Conservation (phyloP, 2,113 vertebrate genomes). For the Platysteira castanea region DNA sequence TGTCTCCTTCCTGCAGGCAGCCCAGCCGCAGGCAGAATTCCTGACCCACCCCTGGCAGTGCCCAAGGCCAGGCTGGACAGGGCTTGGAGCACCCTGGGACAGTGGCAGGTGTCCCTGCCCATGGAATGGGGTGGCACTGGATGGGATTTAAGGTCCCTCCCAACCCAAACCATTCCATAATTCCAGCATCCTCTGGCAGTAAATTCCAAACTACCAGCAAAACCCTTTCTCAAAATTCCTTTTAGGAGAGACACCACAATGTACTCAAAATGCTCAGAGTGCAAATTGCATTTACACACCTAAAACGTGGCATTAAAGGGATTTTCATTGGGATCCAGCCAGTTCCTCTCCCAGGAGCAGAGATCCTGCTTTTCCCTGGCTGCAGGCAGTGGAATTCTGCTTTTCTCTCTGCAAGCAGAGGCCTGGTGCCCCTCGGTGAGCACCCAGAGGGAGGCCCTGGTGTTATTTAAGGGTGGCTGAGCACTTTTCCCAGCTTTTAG, state of each 20-base stretch:
- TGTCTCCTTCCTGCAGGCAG: not conserved
- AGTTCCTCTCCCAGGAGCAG: not conserved
- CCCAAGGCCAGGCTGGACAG: not conserved
- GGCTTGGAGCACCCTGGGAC: not conserved
- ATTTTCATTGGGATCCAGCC: not conserved
- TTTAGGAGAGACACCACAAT: not conserved
- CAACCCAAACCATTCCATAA: not conserved
- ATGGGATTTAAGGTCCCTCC: not conserved
- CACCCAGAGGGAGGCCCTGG: not conserved
- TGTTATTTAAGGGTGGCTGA: not conserved
- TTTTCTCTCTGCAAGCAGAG: not conserved
- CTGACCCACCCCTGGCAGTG: not conserved
- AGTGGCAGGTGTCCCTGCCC: not conserved
- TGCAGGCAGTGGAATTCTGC: not conserved
- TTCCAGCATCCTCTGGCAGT: not conserved
- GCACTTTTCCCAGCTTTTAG: not conserved
- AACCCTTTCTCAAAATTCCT: not conserved
- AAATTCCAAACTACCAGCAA: not conserved
- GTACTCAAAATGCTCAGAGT: not conserved
- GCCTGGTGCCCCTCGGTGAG: not conserved
- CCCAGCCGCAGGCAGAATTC: not conserved
- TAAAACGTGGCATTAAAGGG: not conserved
- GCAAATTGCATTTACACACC: not conserved
- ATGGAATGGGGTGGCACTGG: not conserved
- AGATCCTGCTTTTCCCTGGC: not conserved